Evolutionary conservation across 1,140 invertebrate genomes (phyloP).

Genomic region (Antheraea mylitta): DNA sequence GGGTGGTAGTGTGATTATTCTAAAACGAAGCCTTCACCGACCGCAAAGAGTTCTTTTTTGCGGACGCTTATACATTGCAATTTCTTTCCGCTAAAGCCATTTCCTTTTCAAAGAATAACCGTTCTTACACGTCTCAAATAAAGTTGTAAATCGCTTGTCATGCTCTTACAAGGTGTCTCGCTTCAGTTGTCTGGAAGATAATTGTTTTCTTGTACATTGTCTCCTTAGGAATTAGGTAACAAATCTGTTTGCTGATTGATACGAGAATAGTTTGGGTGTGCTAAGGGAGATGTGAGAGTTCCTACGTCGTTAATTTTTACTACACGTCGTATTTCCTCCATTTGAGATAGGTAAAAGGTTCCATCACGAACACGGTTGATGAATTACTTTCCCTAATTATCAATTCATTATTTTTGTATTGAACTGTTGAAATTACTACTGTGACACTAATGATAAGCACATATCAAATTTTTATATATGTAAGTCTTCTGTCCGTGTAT

Average conservation of each 20-base stretch:
- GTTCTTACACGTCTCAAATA: not conserved
- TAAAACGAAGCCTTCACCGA: conserved; percentile 31
- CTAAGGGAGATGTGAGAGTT: conserved; percentile 34
- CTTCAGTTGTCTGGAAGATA: conserved; percentile 62
- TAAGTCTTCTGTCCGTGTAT: no score
- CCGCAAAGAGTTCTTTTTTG: conserved; percentile 37
- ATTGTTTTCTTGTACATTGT: conserved; percentile 73
- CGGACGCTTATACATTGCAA: not conserved
- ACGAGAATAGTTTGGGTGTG: conserved; percentile 36
- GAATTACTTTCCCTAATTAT: not conserved
- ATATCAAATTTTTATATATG: not conserved
- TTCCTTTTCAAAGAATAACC: not conserved
- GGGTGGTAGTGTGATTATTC: conserved; percentile 19
- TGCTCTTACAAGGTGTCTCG: conserved; percentile 22
- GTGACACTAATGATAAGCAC: not conserved
- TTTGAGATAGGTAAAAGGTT: not conserved
- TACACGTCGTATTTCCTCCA: conserved; percentile 39
- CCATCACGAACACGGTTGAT: not conserved
- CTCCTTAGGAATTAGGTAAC: conserved; percentile 67
- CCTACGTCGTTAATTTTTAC: conserved; percentile 54
- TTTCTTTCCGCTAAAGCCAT: not conserved
- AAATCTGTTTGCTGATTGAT: conserved; percentile 73
- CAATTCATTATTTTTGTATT: not conserved
- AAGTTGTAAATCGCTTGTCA: conserved; percentile 10
- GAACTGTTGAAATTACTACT: not conserved